Percentiles rank a stretch among this genome's conserved stretches.
phyloP scores from a whole-genome alignment of 2,113 vertebrate genomes.

The Hemibagrus wyckioides region DNA sequence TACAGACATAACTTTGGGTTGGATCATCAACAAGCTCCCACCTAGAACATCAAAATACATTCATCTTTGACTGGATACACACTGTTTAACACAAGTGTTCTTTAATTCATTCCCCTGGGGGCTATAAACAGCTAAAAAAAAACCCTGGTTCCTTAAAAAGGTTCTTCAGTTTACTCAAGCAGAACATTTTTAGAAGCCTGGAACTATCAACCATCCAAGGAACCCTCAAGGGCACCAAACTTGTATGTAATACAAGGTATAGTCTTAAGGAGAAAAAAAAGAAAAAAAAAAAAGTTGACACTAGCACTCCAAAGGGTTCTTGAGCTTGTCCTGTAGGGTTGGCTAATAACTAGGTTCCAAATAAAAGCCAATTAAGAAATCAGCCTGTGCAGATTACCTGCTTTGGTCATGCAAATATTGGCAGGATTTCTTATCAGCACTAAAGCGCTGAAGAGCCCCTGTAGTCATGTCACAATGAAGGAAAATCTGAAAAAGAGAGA shows the following conservation, averaged over 20 bases:
- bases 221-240: background rate
- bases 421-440: conserved; percentile 71
- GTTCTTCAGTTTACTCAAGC: background rate
- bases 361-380: background rate
- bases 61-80: background rate
- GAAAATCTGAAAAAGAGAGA: conserved; percentile 66
- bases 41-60: background rate
- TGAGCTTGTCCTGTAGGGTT: background rate
- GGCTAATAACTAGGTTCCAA: background rate
- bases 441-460: conserved; percentile 66
- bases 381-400: conserved; percentile 20
- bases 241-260: background rate
- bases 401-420: conserved; percentile 62
- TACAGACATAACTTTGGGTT: conserved; percentile 57
- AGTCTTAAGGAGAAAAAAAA: background rate
- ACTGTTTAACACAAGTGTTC: background rate
- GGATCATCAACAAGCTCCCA: conserved; percentile 70
- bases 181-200: background rate
- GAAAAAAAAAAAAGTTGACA: no score
- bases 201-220: background rate
- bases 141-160: background rate
- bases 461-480: conserved; percentile 70
- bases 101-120: background rate
- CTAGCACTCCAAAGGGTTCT: background rate
- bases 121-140: background rate